phyloP scores from a whole-genome alignment of 64 coral and sea anemone species.

The Montipora sp. region DNA sequence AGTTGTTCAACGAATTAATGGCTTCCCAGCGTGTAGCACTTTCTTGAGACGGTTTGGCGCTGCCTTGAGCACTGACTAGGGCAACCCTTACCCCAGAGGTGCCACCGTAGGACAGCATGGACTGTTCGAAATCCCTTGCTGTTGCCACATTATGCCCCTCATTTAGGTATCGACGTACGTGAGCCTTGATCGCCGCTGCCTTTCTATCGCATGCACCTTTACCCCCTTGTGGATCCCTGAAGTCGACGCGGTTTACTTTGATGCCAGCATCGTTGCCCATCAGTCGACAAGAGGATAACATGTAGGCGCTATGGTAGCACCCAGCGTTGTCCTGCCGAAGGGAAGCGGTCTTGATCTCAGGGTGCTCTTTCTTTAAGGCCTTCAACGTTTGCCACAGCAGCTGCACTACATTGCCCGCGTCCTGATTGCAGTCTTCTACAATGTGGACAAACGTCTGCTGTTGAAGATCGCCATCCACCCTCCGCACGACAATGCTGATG shows the following conservation, averaged over 20 bases:
- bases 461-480: no score
- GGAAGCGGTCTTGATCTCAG: neutral
- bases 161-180: neutral
- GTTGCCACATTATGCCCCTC: neutral
- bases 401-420: neutral
- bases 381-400: neutral
- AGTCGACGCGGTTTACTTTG: neutral
- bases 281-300: neutral
- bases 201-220: neutral
- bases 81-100: no score
- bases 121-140: neutral
- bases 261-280: neutral
- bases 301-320: neutral
- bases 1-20: no score
- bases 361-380: conserved; percentile 2
- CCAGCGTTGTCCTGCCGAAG: conserved; percentile 21
- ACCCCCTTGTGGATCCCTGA: conserved; percentile 14
- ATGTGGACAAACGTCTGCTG: no score
- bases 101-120: neutral
- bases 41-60: no score
- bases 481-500: no score
- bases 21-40: no score
- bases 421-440: no score
- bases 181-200: neutral
- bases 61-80: no score